Evolutionary conservation across 2,797 vertebrate species (phyloP).

Genomic region (Acomys russatus): DNA sequence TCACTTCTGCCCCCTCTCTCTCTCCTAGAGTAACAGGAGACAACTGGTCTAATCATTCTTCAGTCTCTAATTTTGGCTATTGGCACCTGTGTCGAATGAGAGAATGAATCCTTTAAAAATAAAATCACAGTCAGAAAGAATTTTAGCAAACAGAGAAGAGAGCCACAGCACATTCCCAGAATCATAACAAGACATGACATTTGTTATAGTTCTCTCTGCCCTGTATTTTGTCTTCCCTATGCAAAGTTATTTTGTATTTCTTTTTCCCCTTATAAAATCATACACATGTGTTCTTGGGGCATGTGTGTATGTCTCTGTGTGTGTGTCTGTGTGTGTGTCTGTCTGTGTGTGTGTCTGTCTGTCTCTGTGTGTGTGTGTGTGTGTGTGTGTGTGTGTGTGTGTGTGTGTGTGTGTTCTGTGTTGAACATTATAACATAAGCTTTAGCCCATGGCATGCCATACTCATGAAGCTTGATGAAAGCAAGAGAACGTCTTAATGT

Average conservation of each 20-base stretch:
- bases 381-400: background rate
- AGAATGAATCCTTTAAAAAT: background rate
- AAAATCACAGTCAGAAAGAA: background rate
- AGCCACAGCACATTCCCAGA: background rate
- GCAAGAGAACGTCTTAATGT: background rate
- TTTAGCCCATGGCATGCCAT: background rate
- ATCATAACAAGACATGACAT: background rate
- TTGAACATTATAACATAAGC: background rate
- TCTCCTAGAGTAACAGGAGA: background rate
- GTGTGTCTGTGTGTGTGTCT: background rate
- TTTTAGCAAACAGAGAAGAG: constrained; percentile 33
- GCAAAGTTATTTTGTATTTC: background rate
- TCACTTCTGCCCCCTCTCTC: background rate
- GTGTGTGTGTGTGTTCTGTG: background rate
- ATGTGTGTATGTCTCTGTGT: background rate
- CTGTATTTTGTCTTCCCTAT: background rate
- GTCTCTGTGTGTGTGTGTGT: background rate
- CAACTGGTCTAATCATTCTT: background rate
- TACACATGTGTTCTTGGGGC: background rate
- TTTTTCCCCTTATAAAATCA: constrained; percentile 7
- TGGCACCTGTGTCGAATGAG: background rate
- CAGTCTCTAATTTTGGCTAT: background rate
- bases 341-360: background rate
- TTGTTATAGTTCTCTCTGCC: background rate
- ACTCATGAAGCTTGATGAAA: constrained; percentile 7